phyloP scores from a whole-genome alignment of 1,140 invertebrate species.

The Bombus ignitus region DNA sequence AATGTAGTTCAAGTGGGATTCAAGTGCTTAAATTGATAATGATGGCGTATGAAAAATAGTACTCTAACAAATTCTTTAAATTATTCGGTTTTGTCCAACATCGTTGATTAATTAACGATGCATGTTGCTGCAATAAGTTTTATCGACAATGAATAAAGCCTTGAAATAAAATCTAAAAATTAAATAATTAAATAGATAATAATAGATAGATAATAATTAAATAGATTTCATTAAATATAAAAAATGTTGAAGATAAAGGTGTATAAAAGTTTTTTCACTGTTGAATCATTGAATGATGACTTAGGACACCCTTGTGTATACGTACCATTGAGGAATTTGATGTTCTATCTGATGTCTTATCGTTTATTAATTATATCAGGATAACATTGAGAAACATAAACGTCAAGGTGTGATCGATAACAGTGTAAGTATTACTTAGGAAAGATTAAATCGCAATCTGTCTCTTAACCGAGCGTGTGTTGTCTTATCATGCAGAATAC shows the following conservation, averaged over 20 bases:
- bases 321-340: background rate
- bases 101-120: background rate
- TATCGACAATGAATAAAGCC: too few species aligned
- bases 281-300: background rate
- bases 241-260: background rate
- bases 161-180: background rate
- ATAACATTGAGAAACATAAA: slow-evolving; percentile 16
- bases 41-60: background rate
- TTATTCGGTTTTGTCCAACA: background rate
- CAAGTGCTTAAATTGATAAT: background rate
- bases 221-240: background rate
- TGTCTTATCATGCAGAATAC: background rate
- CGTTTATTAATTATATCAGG: slow-evolving; percentile 13
- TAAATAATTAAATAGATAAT: background rate
- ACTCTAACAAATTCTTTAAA: background rate
- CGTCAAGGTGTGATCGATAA: slow-evolving; percentile 24
- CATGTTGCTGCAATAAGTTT: background rate
- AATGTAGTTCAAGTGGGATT: too few species aligned
- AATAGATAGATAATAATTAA: too few species aligned
- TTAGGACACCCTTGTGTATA: background rate
- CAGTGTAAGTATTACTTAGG: background rate
- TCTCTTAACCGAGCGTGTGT: background rate
- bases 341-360: slow-evolving; percentile 5
- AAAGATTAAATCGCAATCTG: slow-evolving; percentile 6
- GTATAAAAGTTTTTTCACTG: background rate